phyloP scores from a whole-genome alignment of 2,797 vertebrate species.

The Pseudochaenichthys georgianus region DNA sequence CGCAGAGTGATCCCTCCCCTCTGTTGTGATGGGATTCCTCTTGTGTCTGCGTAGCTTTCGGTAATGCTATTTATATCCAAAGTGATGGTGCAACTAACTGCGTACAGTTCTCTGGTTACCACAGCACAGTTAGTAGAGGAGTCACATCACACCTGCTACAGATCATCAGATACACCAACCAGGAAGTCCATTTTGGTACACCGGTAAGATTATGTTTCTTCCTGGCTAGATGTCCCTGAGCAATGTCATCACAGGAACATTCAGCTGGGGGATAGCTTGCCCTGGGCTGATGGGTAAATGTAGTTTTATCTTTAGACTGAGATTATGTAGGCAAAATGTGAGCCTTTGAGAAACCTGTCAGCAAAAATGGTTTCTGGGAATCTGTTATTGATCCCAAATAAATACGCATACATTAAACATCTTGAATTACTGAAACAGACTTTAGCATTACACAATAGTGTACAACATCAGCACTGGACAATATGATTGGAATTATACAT shows the following conservation, averaged over 20 bases:
- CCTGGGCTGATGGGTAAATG: background rate
- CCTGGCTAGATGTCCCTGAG: constrained; percentile 22
- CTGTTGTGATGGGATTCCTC: constrained; percentile 57
- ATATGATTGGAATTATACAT: background rate
- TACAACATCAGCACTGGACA: background rate
- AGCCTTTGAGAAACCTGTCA: constrained; percentile 24
- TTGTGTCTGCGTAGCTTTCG: constrained; percentile 58
- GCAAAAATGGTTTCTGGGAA: background rate
- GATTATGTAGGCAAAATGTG: background rate
- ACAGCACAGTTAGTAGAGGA: constrained; percentile 12
- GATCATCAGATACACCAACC: constrained; percentile 54
- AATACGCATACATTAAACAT: background rate
- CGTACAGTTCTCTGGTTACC: constrained; percentile 67
- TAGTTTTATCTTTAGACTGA: constrained; percentile 16
- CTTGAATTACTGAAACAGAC: background rate
- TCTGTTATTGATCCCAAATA: background rate
- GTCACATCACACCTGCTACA: constrained; percentile 67
- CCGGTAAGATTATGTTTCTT: constrained; percentile 27
- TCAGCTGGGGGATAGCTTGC: constrained; percentile 14
- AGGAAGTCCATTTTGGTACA: constrained; percentile 63
- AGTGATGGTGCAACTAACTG: constrained; percentile 56
- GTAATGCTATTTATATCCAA: constrained; percentile 75
- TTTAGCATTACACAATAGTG: background rate
- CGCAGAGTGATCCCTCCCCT: constrained; percentile 55
- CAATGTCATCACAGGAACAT: constrained; percentile 35